phyloP scores from a whole-genome alignment of 2,113 vertebrate species.

The Benitochromis conjunctus region DNA sequence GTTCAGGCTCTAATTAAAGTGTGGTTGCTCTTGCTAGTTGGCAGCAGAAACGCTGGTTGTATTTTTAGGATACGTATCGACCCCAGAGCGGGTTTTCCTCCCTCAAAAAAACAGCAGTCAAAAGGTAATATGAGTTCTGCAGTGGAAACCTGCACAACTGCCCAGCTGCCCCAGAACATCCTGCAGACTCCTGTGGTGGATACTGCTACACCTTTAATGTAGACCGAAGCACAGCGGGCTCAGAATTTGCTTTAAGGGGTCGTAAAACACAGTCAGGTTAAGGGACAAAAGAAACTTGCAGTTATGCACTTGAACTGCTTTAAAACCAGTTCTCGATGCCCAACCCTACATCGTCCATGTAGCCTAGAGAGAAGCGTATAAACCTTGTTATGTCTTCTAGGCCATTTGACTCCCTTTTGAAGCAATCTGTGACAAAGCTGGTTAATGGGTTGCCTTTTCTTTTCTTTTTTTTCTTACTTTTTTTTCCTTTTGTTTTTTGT shows the following conservation, averaged over 20 bases:
- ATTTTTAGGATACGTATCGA: not conserved
- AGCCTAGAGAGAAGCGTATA: not conserved
- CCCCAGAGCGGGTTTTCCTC: not conserved
- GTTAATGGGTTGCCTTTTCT: not conserved
- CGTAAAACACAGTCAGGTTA: not conserved
- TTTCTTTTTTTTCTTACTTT: no score
- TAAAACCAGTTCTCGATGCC: not conserved
- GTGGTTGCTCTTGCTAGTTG: not conserved
- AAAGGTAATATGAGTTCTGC: not conserved
- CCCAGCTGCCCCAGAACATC: not conserved
- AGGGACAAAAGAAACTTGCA: not conserved
- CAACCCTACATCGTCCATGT: constrained; percentile 15
- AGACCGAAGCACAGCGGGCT: not conserved
- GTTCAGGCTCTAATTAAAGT: not conserved
- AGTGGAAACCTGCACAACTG: not conserved
- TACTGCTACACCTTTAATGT: not conserved
- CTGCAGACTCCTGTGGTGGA: not conserved
- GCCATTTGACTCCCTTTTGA: not conserved
- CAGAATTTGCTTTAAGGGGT: not conserved
- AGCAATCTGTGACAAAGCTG: constrained; percentile 25
- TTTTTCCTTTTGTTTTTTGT: constrained; percentile 25
- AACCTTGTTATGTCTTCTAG: not conserved
- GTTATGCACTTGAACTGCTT: not conserved
- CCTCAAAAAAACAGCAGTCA: not conserved
- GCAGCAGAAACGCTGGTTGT: not conserved